Percentiles rank a stretch among this genome's conserved stretches.
These are phyloP conservation scores for Cotesia chilonis DNA, from an alignment of 1,140 invertebrate genomes.

Conservation along the genomic window DNA sequence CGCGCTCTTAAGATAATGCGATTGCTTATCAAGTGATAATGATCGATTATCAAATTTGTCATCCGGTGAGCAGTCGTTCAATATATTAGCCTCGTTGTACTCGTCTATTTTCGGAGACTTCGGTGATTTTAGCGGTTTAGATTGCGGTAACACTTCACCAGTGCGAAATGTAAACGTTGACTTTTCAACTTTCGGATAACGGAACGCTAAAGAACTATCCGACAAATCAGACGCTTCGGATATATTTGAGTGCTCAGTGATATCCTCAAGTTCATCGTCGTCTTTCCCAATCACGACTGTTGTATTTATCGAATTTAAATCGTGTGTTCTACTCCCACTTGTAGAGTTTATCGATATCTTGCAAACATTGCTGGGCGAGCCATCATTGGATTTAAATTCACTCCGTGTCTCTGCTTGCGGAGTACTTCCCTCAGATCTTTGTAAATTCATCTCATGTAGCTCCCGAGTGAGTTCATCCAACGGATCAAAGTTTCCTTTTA, in stretches of 20 bases:
- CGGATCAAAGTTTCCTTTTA: constrained; percentile 41
- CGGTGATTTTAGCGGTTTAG: constrained; percentile 36
- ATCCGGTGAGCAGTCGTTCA: constrained; percentile 45
- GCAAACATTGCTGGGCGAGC: constrained; percentile 34
- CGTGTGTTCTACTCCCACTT: not conserved
- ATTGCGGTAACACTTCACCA: constrained; percentile 19
- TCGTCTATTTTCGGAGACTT: constrained; percentile 56
- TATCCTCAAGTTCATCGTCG: constrained; percentile 14
- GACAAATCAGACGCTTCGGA: constrained; percentile 29
- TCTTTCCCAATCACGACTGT: not conserved
- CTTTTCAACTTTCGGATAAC: constrained; percentile 16
- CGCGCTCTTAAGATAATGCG: constrained; percentile 29
- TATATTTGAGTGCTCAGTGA: constrained; percentile 23
- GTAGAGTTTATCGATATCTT: constrained; percentile 38
- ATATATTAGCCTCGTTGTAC: constrained; percentile 56
- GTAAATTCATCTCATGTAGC: constrained; percentile 47
- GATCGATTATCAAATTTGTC: constrained; percentile 23
- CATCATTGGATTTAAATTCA: constrained; percentile 14
- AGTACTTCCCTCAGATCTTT: constrained; percentile 29
- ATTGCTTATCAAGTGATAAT: constrained; percentile 43
- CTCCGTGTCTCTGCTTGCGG: constrained; percentile 15
- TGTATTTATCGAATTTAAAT: not conserved
- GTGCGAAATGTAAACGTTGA: constrained; percentile 26
- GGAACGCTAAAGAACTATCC: constrained; percentile 2
- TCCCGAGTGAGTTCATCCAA: constrained; percentile 46